Conservation (phyloP, 92 coral and sea anemone genomes). For the Meandrina meandrites region DNA sequence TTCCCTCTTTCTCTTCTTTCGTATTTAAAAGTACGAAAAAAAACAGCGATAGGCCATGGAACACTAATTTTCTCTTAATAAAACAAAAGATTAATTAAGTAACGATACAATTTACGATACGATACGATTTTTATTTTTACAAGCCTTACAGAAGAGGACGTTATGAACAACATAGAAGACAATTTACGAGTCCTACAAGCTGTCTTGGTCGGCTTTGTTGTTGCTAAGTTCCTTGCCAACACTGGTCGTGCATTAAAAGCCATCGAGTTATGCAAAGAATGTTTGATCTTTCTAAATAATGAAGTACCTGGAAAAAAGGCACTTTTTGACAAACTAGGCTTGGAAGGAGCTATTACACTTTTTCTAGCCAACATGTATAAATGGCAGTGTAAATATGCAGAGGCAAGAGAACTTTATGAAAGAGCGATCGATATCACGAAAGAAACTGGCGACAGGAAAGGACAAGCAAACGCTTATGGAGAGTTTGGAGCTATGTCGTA, state of each 20-base stretch:
- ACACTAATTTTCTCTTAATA: too few species aligned
- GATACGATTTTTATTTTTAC: too few species aligned
- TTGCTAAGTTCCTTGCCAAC: background rate
- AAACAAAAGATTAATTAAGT: too few species aligned
- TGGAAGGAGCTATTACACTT: background rate
- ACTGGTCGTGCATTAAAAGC: background rate
- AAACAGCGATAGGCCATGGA: too few species aligned
- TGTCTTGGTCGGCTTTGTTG: background rate
- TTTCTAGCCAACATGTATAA: background rate
- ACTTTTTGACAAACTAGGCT: background rate
- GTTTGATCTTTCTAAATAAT: background rate
- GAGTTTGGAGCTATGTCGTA: background rate
- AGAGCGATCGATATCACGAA: background rate
- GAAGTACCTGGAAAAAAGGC: background rate
- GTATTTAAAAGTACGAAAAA: too few species aligned
- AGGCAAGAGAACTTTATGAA: background rate
- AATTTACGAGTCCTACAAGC: background rate
- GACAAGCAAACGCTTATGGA: background rate
- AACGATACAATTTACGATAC: too few species aligned
- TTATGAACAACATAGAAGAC: background rate
- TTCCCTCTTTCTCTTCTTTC: too few species aligned
- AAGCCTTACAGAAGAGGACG: background rate
- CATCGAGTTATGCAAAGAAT: background rate
- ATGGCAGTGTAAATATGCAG: background rate
- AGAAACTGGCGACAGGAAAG: background rate